Conservation (phyloP, 2,113 vertebrate species). For the Ailurus styani region DNA sequence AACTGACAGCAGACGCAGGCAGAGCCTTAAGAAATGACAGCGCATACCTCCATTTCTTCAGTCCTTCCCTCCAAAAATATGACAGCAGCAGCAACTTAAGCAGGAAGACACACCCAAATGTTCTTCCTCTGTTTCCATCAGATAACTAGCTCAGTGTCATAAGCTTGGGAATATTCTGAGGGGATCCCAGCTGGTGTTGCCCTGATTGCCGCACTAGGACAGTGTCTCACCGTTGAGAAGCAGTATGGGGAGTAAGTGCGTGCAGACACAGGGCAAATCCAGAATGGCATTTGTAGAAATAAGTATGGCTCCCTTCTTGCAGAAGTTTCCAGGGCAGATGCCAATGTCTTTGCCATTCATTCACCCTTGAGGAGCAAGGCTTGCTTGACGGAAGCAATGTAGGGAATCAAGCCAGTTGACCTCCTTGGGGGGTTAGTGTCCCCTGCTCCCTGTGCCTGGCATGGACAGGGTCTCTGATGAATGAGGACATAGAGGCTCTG, state of each 20-base stretch:
- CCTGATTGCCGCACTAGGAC: not conserved
- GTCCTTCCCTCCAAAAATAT: not conserved
- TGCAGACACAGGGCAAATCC: not conserved
- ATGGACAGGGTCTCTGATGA: constrained; percentile 51
- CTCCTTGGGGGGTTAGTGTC: not conserved
- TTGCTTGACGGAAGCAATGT: not conserved
- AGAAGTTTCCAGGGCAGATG: not conserved
- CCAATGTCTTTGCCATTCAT: not conserved
- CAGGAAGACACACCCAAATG: not conserved
- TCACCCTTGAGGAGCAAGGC: not conserved
- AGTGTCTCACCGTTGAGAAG: not conserved
- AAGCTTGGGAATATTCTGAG: not conserved
- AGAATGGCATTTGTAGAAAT: not conserved
- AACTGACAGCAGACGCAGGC: constrained; percentile 27
- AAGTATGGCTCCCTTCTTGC: not conserved
- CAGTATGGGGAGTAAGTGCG: not conserved
- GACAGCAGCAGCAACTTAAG: not conserved
- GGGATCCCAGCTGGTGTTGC: not conserved
- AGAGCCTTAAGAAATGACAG: not conserved
- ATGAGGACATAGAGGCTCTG: constrained; percentile 34
- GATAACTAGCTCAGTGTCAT: not conserved
- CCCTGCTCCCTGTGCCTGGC: constrained; percentile 13
- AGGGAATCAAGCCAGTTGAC: constrained; percentile 1
- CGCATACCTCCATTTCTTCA: not conserved
- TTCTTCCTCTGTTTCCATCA: constrained; percentile 9